Percentiles rank a stretch among this genome's conserved stretches.
phyloP scores from a whole-genome alignment of 2,797 vertebrate genomes.

The Melanotaenia parkinsoni region DNA sequence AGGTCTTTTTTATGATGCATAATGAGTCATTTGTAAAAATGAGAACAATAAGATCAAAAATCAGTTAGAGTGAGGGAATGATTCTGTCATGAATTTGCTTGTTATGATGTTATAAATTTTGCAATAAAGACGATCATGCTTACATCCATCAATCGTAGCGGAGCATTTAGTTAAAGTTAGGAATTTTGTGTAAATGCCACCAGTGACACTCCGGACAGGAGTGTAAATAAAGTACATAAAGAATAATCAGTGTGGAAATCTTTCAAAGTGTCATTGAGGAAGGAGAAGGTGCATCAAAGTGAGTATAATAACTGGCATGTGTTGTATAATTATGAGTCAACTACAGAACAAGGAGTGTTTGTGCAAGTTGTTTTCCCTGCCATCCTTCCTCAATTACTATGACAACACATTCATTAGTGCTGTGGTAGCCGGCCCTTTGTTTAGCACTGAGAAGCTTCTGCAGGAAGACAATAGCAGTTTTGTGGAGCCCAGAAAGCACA shows the following conservation, averaged over 20 bases:
- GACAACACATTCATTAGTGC: conserved; percentile 83
- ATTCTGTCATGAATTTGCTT: background rate
- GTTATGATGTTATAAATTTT: conserved; percentile 10
- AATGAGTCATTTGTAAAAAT: background rate
- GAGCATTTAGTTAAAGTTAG: conserved; percentile 27
- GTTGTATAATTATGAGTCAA: conserved; percentile 66
- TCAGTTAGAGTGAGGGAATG: background rate
- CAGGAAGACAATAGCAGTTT: conserved; percentile 77
- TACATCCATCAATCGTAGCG: background rate
- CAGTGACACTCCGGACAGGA: conserved; percentile 17
- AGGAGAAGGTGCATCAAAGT: conserved; percentile 40
- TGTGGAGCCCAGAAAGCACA: conserved; percentile 61
- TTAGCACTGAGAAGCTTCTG: conserved; percentile 70
- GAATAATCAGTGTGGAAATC: conserved; percentile 42
- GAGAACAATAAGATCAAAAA: background rate
- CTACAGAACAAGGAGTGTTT: conserved; percentile 63
- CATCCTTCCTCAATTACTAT: conserved; percentile 83
- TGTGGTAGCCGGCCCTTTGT: conserved; percentile 69
- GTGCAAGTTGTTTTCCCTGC: conserved; percentile 75
- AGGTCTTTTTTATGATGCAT: background rate
- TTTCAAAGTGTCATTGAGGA: conserved; percentile 6
- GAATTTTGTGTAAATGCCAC: conserved; percentile 26
- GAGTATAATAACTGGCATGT: conserved; percentile 48
- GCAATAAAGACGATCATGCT: background rate
- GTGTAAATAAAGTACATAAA: conserved; percentile 28